phyloP scores from a whole-genome alignment of 2,888 invertebrate genomes.

The Calameuta pallipes region DNA sequence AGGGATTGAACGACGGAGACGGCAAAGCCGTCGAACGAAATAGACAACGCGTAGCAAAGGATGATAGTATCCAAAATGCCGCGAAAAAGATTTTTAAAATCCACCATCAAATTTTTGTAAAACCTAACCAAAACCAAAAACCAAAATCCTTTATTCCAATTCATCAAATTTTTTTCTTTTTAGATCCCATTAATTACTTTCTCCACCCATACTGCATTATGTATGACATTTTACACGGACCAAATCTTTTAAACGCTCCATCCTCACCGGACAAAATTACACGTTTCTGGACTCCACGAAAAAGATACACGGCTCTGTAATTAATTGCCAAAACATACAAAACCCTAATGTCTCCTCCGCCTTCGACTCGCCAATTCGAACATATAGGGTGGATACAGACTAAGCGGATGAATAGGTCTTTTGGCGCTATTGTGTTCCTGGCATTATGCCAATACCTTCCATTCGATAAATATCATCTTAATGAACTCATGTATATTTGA shows the following conservation, averaged over 20 bases:
- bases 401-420: constrained; percentile 45
- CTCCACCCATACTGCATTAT: background rate
- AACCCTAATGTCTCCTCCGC: background rate
- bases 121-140: too few relatives aligned
- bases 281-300: background rate
- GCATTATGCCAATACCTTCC: constrained; percentile 54
- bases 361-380: background rate
- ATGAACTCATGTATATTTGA: constrained; percentile 58
- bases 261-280: background rate
- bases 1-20: background rate
- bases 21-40: background rate
- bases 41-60: background rate
- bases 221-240: background rate
- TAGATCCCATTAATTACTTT: background rate
- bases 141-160: background rate
- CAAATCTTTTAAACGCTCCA: background rate
- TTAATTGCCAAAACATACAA: background rate
- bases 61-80: background rate
- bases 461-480: constrained; percentile 58
- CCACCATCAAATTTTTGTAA: too few relatives aligned
- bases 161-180: background rate
- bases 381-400: background rate
- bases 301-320: background rate
- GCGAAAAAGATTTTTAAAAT: too few relatives aligned
- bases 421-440: constrained; percentile 52